These are phyloP conservation scores for Hydraecia micacea DNA, from an alignment of 2,888 invertebrate species.

Conservation along the genomic window DNA sequence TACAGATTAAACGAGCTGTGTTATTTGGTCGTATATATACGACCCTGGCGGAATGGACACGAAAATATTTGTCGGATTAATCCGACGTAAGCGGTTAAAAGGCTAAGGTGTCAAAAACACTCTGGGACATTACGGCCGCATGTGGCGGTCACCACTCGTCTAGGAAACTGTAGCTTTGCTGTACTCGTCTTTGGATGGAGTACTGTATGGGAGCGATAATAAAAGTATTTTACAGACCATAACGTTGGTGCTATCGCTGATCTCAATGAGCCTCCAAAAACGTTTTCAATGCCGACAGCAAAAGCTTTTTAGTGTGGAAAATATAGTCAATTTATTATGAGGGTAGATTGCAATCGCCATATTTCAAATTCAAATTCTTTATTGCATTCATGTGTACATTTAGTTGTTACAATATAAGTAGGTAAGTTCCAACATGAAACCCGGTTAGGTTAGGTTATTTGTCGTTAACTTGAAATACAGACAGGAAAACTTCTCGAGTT, in stretches of 20 bases:
- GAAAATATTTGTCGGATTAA: too few relatives aligned
- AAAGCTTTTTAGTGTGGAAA: constrained; percentile 49
- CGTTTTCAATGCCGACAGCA: constrained; percentile 37
- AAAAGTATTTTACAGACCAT: background rate
- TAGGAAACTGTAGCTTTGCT: too few relatives aligned
- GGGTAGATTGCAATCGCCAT: constrained; percentile 11
- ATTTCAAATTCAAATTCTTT: too few relatives aligned
- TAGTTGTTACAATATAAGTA: too few relatives aligned
- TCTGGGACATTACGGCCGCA: background rate
- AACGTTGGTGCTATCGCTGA: constrained; percentile 6
- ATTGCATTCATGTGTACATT: too few relatives aligned
- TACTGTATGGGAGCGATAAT: too few relatives aligned
- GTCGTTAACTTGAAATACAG: constrained; percentile 1
- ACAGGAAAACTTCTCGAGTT: background rate
- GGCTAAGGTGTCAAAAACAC: background rate
- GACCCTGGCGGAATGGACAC: too few relatives aligned
- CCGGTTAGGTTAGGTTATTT: too few relatives aligned
- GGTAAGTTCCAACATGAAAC: too few relatives aligned
- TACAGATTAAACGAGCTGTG: too few relatives aligned
- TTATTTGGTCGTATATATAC: too few relatives aligned
- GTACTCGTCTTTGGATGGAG: background rate
- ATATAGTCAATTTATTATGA: constrained; percentile 48
- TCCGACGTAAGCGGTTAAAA: too few relatives aligned
- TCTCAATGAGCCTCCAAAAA: constrained; percentile 24
- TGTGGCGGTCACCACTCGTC: background rate